Conservation (phyloP, 92 coral and sea anemone species). For the Paragorgia papillata region DNA sequence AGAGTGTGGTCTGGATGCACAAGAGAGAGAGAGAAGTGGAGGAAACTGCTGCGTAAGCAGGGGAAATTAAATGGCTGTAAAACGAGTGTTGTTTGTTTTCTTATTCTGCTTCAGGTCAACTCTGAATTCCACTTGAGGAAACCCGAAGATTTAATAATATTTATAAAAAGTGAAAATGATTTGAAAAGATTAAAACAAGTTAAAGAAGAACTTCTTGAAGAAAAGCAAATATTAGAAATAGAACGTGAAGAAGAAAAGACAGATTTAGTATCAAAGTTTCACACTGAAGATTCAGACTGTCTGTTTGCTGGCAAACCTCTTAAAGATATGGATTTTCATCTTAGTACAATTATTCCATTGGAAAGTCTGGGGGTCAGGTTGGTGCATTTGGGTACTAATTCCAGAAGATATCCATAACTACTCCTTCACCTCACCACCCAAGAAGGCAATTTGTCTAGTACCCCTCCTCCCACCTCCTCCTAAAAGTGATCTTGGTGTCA, state of each 20-base stretch:
- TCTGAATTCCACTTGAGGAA: slow-evolving; percentile 80
- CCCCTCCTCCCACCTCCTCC: too few relatives aligned
- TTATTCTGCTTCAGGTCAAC: slow-evolving; percentile 56
- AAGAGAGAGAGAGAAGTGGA: too few relatives aligned
- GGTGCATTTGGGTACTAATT: slow-evolving; percentile 9
- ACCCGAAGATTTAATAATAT: slow-evolving; percentile 83
- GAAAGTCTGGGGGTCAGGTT: slow-evolving; percentile 81
- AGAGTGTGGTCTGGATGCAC: too few relatives aligned
- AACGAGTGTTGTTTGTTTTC: too few relatives aligned
- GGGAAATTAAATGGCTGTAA: too few relatives aligned
- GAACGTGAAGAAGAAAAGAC: slow-evolving; percentile 49
- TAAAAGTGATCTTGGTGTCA: too few relatives aligned
- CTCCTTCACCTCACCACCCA: too few relatives aligned
- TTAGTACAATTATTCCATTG: slow-evolving; percentile 72
- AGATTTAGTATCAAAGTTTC: slow-evolving; percentile 54
- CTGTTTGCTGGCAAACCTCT: slow-evolving; percentile 57
- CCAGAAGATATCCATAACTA: too few relatives aligned
- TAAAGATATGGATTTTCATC: slow-evolving; percentile 63
- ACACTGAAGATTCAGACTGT: slow-evolving; percentile 73
- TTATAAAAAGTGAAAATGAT: slow-evolving; percentile 72
- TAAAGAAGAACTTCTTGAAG: slow-evolving; percentile 56
- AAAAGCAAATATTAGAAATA: slow-evolving; percentile 54
- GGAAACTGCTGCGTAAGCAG: too few relatives aligned
- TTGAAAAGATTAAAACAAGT: slow-evolving; percentile 54
- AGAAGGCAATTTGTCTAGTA: too few relatives aligned